phyloP scores from a whole-genome alignment of 2,888 invertebrate genomes.

The Cheilosia urbana region DNA sequence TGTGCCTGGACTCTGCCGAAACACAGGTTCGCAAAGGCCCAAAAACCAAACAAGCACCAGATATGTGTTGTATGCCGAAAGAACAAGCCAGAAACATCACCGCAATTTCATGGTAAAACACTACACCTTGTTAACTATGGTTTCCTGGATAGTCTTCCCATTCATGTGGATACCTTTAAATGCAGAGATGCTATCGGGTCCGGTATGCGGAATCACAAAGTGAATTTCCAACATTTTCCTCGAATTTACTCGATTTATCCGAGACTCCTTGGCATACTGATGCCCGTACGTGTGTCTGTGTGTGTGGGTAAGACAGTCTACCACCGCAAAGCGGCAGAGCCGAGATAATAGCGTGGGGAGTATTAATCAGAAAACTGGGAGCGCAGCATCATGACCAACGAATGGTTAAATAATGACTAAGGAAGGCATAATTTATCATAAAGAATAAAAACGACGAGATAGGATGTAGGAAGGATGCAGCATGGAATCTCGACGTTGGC shows the following conservation, averaged over 20 bases:
- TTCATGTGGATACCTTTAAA: background rate
- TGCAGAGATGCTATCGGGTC: background rate
- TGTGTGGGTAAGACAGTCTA: too few species aligned
- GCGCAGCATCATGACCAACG: constrained; percentile 29
- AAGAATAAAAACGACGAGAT: constrained; percentile 5
- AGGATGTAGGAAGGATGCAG: constrained; percentile 28
- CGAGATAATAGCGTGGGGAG: constrained; percentile 30
- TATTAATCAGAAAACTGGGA: constrained; percentile 25
- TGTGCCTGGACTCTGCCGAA: too few species aligned
- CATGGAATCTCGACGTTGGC: constrained; percentile 1
- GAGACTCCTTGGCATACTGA: background rate
- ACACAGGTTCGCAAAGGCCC: too few species aligned
- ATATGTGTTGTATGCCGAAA: background rate
- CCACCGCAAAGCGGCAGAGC: too few species aligned
- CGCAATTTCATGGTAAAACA: constrained; percentile 1
- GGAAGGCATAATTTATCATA: constrained; percentile 50
- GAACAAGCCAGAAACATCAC: constrained; percentile 4
- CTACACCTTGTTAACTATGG: constrained; percentile 5
- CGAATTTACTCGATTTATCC: background rate
- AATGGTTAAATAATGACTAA: constrained; percentile 44
- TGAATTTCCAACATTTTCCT: constrained; percentile 18
- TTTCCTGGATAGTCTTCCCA: background rate
- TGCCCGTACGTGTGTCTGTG: background rate
- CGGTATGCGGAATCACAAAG: constrained; percentile 13
- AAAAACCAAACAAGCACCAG: too few species aligned